Evolutionary conservation across 2,797 vertebrate species (phyloP), one percentile per base, ranked within the genome.

Genomic region (Garrulus glandarius): DNA sequence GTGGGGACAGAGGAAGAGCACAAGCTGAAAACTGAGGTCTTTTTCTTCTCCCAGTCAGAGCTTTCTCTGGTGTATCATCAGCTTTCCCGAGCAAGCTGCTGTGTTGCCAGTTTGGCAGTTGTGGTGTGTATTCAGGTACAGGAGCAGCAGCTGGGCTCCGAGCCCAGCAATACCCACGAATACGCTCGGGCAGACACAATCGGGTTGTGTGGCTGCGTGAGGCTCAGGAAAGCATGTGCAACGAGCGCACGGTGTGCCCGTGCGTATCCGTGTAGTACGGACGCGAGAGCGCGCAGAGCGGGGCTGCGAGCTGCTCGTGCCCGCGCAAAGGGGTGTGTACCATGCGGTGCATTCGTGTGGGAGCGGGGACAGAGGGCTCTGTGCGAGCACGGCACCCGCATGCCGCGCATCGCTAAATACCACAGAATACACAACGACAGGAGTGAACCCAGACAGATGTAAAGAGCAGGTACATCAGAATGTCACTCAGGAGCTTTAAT

Each of bases 261-360:
- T 75, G 93, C 89, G 87, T 59, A 15, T 27, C n/a, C 81, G 64
- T 74, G 88, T 39, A 22, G 80, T 17, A 41, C 2, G 5, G 84
- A 16, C 6, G 74, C 7, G 3, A 80, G 83, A 4, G 6, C 39
- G 6, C 5, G 2, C 60, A 6, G 59, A 65, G 74, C 0, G 39
- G 60, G 71, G 87, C 86, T 9, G 85, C 3, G 74, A 39, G 86
- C 89, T 0, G 78, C 65, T 77, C 71, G 78, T 43, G 86, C 43
- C 56, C 74, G 10, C 50, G 88, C 90, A 86, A 6, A 95, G 95
- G 95, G 93, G 95, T 76, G 97, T 93, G 96, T 85, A 15, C 93
- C 95, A 41, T 94, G 93, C 87, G 19, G 91, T 16, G 93, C 18
- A 16, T 27, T 9, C 60, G 86, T 5, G 92, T 4, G 49, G 8